Evolutionary conservation across 2,888 invertebrate genomes (phyloP).

Genomic region (Apamea sordens): DNA sequence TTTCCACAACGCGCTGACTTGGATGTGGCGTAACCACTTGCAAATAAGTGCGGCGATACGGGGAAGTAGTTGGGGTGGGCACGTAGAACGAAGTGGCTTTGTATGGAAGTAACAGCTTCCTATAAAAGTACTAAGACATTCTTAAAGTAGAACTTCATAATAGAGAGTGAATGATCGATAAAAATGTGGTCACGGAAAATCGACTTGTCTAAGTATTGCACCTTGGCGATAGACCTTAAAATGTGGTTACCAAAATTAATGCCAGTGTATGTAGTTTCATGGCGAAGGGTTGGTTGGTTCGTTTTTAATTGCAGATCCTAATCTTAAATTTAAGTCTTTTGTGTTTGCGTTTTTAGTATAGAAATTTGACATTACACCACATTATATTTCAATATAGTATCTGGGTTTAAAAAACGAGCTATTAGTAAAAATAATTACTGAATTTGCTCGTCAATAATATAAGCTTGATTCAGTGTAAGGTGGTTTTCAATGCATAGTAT

Average conservation of each 20-base stretch:
- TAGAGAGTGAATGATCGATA: background rate
- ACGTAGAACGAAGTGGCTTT: background rate
- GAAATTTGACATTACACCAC: too few species aligned
- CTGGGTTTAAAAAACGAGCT: too few species aligned
- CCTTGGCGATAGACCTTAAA: background rate
- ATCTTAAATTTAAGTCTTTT: too few species aligned
- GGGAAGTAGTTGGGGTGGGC: conserved; percentile 9
- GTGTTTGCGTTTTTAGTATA: too few species aligned
- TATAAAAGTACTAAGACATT: background rate
- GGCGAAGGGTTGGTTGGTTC: background rate
- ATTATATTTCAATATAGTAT: too few species aligned
- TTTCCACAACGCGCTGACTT: conserved; percentile 68
- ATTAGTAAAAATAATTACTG: too few species aligned
- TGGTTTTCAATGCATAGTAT: background rate
- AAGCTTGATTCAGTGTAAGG: too few species aligned
- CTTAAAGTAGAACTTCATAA: background rate
- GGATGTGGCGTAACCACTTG: conserved; percentile 55
- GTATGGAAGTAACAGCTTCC: background rate
- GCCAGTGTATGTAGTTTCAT: background rate
- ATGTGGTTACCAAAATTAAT: background rate
- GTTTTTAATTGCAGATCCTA: too few species aligned
- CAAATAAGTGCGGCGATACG: conserved; percentile 61
- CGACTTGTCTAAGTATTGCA: too few species aligned
- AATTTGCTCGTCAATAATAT: background rate
- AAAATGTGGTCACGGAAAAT: background rate